Conservation (phyloP, 92 coral and sea anemone species). For the Siderastrea siderea region DNA sequence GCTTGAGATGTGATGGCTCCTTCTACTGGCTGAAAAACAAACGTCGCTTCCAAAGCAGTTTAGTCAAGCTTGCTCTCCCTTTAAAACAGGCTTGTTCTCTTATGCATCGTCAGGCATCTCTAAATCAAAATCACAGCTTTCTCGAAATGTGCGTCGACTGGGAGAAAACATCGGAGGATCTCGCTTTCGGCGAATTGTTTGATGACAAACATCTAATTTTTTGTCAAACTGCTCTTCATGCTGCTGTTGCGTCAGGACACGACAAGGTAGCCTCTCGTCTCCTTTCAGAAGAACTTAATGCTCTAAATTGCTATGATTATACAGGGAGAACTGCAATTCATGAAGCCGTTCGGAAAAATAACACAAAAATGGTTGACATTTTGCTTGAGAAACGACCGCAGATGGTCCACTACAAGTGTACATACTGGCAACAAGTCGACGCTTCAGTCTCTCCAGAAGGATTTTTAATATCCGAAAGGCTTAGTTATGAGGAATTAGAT, state of each 20-base stretch:
- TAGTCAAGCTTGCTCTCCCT: not conserved
- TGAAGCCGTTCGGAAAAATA: conserved; percentile 58
- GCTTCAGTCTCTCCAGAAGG: not conserved
- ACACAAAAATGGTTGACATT: conserved; percentile 31
- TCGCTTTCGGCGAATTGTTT: not conserved
- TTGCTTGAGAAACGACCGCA: conserved; percentile 52
- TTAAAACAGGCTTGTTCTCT: not conserved
- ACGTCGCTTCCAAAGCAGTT: conserved; percentile 10
- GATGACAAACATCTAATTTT: conserved; percentile 50
- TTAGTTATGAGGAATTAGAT: conserved; percentile 21
- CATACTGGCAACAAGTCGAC: conserved; percentile 15
- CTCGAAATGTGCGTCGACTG: not conserved
- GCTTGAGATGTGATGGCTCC: conserved; percentile 63
- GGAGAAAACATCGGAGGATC: not conserved
- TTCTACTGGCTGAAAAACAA: conserved; percentile 50
- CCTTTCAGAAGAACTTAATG: conserved; percentile 6
- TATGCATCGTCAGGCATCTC: too few species aligned
- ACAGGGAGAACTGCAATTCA: conserved; percentile 72
- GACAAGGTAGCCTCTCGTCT: conserved; percentile 46
- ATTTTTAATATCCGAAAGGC: not conserved
- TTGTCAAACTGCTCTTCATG: conserved; percentile 75
- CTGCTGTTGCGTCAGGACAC: conserved; percentile 64
- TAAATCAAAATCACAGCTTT: not conserved
- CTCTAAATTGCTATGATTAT: conserved; percentile 58
- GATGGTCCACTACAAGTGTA: conserved; percentile 41